phyloP scores from a whole-genome alignment of 2,797 vertebrate genomes.

The Arremon aurantiirostris region DNA sequence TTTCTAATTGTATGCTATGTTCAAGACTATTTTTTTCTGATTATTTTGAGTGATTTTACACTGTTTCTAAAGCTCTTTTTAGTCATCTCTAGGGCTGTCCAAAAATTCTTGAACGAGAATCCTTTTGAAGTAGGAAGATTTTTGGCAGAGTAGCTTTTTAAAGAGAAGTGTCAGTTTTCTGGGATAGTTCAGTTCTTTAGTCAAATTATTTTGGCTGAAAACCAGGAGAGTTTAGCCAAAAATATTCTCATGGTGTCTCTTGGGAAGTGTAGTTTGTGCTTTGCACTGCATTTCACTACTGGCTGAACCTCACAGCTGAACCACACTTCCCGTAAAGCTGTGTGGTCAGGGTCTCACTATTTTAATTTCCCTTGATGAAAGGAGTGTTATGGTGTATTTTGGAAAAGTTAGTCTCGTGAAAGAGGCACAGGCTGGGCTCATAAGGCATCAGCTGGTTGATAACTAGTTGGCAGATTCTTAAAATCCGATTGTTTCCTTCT shows the following conservation, averaged over 20 bases:
- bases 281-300: neutral
- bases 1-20: neutral
- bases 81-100: neutral
- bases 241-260: slow-evolving; percentile 36
- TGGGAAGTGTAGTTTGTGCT: slow-evolving; percentile 53
- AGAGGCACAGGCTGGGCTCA: neutral
- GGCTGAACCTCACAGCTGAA: neutral
- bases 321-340: neutral
- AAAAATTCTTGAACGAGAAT: slow-evolving; percentile 9
- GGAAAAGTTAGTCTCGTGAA: neutral
- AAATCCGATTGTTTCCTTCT: neutral
- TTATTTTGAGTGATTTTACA: neutral
- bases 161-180: slow-evolving; percentile 1
- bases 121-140: neutral
- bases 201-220: slow-evolving; percentile 55
- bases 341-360: neutral
- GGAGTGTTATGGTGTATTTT: neutral
- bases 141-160: slow-evolving; percentile 6
- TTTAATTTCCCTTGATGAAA: neutral
- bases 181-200: slow-evolving; percentile 10
- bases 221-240: slow-evolving; percentile 44
- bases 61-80: neutral
- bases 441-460: neutral
- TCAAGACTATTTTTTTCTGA: neutral
- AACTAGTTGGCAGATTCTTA: neutral